Percentiles rank a stretch among this genome's conserved stretches.
Conservation (phyloP, 2,797 vertebrate genomes). For the Hipposideros larvatus region DNA sequence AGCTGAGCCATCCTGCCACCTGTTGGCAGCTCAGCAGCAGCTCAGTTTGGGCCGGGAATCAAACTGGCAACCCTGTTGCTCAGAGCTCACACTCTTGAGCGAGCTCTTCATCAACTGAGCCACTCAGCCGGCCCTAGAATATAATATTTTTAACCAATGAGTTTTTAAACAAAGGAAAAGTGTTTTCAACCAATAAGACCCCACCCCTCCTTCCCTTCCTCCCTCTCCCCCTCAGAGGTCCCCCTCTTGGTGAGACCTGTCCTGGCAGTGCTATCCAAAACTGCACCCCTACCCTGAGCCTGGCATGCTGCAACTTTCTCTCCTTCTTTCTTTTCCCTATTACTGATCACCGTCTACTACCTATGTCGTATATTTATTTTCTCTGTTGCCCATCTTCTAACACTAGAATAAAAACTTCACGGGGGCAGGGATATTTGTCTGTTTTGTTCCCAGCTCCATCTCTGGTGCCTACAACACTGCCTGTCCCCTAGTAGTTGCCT, state of each 20-base stretch:
- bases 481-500: neutral
- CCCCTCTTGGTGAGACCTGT: neutral
- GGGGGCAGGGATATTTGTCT: neutral
- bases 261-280: accelerated
- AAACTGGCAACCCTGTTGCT: too few species aligned
- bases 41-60: too few species aligned
- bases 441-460: neutral
- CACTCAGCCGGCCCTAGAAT: neutral
- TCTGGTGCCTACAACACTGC: neutral
- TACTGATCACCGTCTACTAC: neutral
- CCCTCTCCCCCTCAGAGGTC: neutral
- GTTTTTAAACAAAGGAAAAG: slow-evolving; percentile 41
- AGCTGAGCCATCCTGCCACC: too few species aligned
- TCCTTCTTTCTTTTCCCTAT: neutral
- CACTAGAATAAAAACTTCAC: neutral
- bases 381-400: neutral
- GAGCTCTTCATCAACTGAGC: too few species aligned
- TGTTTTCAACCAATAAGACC: neutral
- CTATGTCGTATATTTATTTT: neutral
- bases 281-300: neutral
- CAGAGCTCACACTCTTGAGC: too few species aligned
- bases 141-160: neutral
- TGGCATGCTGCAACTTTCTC: neutral
- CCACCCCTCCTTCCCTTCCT: accelerated
- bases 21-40: too few species aligned